Evolutionary conservation across 2,797 vertebrate species (phyloP).

Genomic region (Rhabdomys pumilio): DNA sequence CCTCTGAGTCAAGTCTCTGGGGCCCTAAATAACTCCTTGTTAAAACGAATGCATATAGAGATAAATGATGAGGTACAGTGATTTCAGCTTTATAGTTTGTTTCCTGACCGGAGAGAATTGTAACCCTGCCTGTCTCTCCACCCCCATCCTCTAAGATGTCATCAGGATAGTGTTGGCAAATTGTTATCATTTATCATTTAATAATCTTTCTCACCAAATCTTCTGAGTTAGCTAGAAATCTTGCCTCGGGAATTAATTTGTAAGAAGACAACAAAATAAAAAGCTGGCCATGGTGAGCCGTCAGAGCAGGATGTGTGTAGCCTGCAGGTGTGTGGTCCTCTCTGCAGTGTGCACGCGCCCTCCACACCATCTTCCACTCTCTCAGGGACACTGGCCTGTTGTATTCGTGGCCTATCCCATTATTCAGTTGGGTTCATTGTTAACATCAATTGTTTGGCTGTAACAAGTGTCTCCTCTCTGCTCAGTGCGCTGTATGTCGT

Average conservation of each 20-base stretch:
- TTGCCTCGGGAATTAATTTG: slow-evolving; percentile 50
- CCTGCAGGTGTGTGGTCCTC: neutral
- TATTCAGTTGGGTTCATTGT: neutral
- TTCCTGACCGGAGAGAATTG: slow-evolving; percentile 23
- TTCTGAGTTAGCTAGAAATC: slow-evolving; percentile 49
- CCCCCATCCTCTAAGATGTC: neutral
- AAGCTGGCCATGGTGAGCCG: slow-evolving; percentile 15
- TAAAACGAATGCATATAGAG: neutral
- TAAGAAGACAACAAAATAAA: slow-evolving; percentile 67
- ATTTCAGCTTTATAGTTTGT: neutral
- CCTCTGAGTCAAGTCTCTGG: neutral
- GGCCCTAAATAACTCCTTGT: neutral
- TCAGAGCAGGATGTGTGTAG: slow-evolving; percentile 10
- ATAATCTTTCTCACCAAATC: slow-evolving; percentile 20
- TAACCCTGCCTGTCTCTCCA: neutral
- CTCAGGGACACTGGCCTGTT: neutral
- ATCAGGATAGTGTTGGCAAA: slow-evolving; percentile 63
- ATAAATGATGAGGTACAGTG: neutral
- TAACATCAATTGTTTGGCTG: neutral
- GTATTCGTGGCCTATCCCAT: neutral
- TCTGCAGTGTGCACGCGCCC: rapidly evolving
- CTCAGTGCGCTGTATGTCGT: slow-evolving; percentile 97
- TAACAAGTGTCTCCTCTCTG: slow-evolving; percentile 79
- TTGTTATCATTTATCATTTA: slow-evolving; percentile 61
- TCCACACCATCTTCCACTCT: neutral